phyloP scores from a whole-genome alignment of 1,140 invertebrate genomes.

The Drosophila orosa region DNA sequence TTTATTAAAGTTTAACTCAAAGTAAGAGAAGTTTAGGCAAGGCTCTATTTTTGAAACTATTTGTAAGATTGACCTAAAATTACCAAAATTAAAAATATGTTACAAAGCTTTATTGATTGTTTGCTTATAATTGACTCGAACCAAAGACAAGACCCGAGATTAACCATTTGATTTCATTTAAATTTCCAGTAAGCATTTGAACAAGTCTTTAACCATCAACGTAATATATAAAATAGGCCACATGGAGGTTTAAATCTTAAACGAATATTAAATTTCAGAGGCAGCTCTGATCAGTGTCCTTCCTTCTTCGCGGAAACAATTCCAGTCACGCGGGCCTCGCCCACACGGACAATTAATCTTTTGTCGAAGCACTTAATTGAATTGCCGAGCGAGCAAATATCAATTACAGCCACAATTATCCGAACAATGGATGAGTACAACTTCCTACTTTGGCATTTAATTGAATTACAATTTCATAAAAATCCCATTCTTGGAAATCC shows the following conservation, averaged over 20 bases:
- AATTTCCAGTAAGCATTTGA: not conserved
- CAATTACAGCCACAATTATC: conserved; percentile 72
- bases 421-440: conserved; percentile 55
- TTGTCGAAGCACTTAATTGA: conserved; percentile 75
- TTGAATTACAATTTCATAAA: conserved; percentile 80
- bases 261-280: not conserved
- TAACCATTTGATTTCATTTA: not conserved
- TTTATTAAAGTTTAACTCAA: not conserved
- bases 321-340: conserved; percentile 20
- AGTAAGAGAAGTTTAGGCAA: not conserved
- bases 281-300: not conserved
- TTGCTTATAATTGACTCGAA: too few species aligned
- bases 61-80: not conserved
- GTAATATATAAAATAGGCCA: not conserved
- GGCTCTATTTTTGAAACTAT: not conserved
- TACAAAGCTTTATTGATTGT: not conserved
- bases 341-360: conserved; percentile 75
- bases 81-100: not conserved
- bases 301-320: conserved; percentile 1
- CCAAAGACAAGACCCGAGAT: not conserved
- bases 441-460: conserved; percentile 65
- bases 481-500: conserved; percentile 24
- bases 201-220: not conserved
- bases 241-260: not conserved
- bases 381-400: conserved; percentile 67